A percentile compares a stretch with the other conserved stretches of the same genome.
Conservation (phyloP, 2,888 invertebrate species). For the Smittia aterrima region DNA sequence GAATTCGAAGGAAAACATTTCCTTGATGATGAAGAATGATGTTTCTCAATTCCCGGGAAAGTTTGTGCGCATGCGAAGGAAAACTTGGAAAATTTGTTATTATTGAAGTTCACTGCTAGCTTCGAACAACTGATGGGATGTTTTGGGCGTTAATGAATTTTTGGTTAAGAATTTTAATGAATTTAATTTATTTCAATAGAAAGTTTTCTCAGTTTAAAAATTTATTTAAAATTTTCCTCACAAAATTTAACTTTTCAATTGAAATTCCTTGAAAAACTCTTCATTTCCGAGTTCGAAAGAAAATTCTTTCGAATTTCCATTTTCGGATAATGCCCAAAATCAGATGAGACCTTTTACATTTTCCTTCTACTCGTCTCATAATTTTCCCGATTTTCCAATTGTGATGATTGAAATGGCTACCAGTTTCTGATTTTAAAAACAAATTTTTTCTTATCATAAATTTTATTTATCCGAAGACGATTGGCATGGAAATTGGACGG, state of each 20-base stretch:
- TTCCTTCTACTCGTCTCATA: constrained; percentile 36
- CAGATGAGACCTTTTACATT: constrained; percentile 34
- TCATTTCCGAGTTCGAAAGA: constrained; percentile 20
- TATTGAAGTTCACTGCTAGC: background rate
- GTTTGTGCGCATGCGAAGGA: background rate
- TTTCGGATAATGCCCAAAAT: constrained; percentile 32
- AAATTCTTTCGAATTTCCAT: constrained; percentile 4
- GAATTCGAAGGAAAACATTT: constrained; percentile 9
- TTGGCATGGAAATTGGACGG: background rate
- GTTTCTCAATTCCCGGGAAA: background rate
- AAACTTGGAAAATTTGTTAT: constrained; percentile 8
- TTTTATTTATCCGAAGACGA: background rate
- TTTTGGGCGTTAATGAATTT: constrained; percentile 11
- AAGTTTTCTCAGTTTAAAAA: no score
- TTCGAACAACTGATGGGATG: constrained; percentile 12
- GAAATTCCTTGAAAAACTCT: no score
- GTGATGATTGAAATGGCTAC: constrained; percentile 42
- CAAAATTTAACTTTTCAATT: no score
- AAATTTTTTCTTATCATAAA: constrained; percentile 18
- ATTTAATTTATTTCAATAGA: background rate
- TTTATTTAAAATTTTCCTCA: no score
- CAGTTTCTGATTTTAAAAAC: constrained; percentile 31
- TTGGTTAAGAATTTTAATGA: background rate
- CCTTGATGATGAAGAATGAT: background rate
- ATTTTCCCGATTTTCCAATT: constrained; percentile 42